Evolutionary conservation across 2,888 invertebrate species (phyloP), one percentile per base, ranked within the genome.

Genomic region (Cheilosia scutellata): DNA sequence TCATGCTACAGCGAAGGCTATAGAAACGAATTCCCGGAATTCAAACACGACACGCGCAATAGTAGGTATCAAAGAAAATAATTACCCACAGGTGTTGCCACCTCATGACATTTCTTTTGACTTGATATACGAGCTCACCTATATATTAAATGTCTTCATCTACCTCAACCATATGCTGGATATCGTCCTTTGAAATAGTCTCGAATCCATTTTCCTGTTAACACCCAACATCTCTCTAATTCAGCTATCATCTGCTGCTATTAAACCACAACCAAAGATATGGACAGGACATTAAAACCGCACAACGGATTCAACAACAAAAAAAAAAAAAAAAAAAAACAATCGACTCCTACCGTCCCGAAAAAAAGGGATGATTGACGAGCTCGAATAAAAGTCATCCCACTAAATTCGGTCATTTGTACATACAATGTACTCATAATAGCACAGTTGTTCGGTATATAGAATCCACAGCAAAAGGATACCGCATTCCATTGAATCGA

Each of bases 391-490:
- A 77, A 82, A 82, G 82, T 82, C 82, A 42, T 63, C 71, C 63
- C 42, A 77, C 77, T 71, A 82, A 82, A 76, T 77, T 77, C 82
- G 71, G 82, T 82, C 82, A 82, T 77, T 82, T 82, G 82, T 82
- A 71, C 70, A 13, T 51, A 82, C 77, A 82, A 77, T 82, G 77
- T 63, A 63, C 29, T 62, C 20, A 75, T 80, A 80, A 80, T 75
- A 55, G 80, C 57, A 47, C 55, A 80, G 75, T 76, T 75, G 68
- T 80, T 66, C 20, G 40, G 31, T 47, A 37, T n/a, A 2, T 9
- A 65, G 44, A 44, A 58, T 76, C 31, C 25, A 5, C 53, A 80
- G 29, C 55, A 74, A 71, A 75, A 65, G 58, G 57, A 42, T 49
- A 16, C 51, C 49, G 44, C 20, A 75, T 75, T 80, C 62, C 55